Evolutionary conservation across 1,140 invertebrate genomes (phyloP).

Genomic region (Dreissena polymorpha): DNA sequence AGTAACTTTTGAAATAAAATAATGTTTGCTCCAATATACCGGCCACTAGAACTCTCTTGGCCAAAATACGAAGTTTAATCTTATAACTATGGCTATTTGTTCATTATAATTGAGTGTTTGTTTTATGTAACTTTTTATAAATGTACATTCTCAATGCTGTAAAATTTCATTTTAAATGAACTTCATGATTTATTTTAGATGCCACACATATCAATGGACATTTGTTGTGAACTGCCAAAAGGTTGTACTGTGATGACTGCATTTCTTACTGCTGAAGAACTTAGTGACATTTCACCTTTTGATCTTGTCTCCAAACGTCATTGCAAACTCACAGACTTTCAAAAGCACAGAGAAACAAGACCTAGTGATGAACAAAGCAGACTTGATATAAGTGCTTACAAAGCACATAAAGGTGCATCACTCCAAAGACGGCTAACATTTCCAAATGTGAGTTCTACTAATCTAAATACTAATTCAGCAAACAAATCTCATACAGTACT

Average conservation of each 20-base stretch:
- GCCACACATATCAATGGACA: conserved; percentile 34
- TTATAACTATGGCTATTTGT: too few relatives aligned
- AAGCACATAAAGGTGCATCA: not conserved
- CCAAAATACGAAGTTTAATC: too few relatives aligned
- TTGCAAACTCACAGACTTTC: conserved; percentile 49
- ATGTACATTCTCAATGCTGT: too few relatives aligned
- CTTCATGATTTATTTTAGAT: conserved; percentile 19
- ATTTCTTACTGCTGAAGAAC: conserved; percentile 43
- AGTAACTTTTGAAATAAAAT: too few relatives aligned
- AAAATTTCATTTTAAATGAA: too few relatives aligned
- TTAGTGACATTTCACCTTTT: conserved; percentile 24
- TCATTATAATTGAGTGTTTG: too few relatives aligned
- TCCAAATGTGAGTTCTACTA: conserved; percentile 5
- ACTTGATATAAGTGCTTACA: conserved; percentile 1
- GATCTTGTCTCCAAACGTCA: conserved; percentile 35
- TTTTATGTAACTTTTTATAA: too few relatives aligned
- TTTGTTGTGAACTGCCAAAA: conserved; percentile 41
- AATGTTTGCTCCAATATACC: too few relatives aligned
- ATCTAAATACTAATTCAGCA: not conserved
- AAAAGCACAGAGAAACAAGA: conserved; percentile 15
- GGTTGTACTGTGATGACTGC: conserved; percentile 43
- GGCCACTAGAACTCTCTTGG: too few relatives aligned
- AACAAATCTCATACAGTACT: not conserved
- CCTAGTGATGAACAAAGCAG: not conserved
- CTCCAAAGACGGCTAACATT: conserved; percentile 25